phyloP scores from a whole-genome alignment of 2,797 vertebrate genomes.

The Xenops minutus region DNA sequence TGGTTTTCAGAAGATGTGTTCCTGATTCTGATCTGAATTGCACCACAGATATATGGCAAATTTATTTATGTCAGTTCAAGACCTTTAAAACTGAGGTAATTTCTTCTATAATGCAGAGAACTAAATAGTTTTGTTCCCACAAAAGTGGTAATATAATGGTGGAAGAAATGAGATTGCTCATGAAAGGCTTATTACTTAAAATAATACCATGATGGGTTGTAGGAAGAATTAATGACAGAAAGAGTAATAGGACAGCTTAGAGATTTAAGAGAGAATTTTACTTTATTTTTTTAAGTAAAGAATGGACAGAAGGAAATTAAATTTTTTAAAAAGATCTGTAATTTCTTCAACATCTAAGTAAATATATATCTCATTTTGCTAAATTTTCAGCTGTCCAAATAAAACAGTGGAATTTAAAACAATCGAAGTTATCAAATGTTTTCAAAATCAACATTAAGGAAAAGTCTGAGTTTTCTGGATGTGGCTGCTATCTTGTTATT shows the following conservation, averaged over 20 bases:
- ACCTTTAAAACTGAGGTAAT: neutral
- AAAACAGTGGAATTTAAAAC: neutral
- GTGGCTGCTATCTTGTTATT: neutral
- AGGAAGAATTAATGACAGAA: neutral
- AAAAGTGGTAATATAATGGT: neutral
- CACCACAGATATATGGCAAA: neutral
- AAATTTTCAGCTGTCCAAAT: neutral
- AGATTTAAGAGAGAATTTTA: neutral
- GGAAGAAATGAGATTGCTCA: neutral
- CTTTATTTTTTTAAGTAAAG: neutral
- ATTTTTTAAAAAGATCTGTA: neutral
- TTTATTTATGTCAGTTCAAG: neutral
- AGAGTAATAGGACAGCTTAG: neutral
- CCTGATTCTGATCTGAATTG: neutral
- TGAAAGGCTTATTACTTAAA: neutral
- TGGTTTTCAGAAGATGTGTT: neutral
- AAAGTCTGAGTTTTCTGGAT: neutral
- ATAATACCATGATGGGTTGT: neutral
- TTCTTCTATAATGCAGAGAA: neutral
- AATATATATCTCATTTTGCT: neutral
- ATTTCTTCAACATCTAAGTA: neutral
- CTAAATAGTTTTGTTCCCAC: neutral
- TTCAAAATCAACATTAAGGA: neutral
- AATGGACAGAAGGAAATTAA: neutral
- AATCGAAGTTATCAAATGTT: neutral